Evolutionary conservation across 2,113 vertebrate genomes (phyloP).

Genomic region (Triplophysa tibetana): DNA sequence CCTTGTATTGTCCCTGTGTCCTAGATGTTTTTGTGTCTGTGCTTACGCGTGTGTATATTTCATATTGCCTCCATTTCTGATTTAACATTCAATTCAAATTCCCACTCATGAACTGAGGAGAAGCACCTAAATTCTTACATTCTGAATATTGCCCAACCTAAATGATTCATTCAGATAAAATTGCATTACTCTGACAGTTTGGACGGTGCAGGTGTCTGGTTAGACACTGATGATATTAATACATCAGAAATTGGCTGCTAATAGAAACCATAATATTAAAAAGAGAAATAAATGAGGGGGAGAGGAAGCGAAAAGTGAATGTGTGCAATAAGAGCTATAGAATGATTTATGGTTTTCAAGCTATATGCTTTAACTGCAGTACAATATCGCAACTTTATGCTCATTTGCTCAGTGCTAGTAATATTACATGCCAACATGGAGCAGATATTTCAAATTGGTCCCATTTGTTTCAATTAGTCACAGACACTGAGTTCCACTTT

Average conservation of each 20-base stretch:
- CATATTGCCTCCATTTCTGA: too few species aligned
- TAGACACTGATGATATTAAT: neutral
- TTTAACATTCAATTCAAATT: too few species aligned
- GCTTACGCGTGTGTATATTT: too few species aligned
- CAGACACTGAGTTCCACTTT: constrained; percentile 36
- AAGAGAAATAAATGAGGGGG: neutral
- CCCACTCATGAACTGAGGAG: too few species aligned
- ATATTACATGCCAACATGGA: constrained; percentile 21
- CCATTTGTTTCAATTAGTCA: constrained; percentile 59
- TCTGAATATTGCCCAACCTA: too few species aligned
- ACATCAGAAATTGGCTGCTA: neutral
- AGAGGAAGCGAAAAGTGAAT: neutral
- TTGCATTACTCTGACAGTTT: neutral
- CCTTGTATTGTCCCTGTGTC: too few species aligned
- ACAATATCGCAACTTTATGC: constrained; percentile 28
- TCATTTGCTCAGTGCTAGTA: constrained; percentile 12
- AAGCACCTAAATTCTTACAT: too few species aligned
- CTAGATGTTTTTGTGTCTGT: too few species aligned
- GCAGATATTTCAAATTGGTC: constrained; percentile 45
- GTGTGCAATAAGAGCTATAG: constrained; percentile 21
- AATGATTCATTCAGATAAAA: neutral
- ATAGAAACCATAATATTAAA: neutral
- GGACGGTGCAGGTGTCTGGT: neutral
- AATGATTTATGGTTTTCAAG: constrained; percentile 51
- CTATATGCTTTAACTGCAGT: constrained; percentile 45